Evolutionary conservation across 2,888 invertebrate species (phyloP), one percentile per base, ranked within the genome.

Genomic region (Ophioninae sp.): DNA sequence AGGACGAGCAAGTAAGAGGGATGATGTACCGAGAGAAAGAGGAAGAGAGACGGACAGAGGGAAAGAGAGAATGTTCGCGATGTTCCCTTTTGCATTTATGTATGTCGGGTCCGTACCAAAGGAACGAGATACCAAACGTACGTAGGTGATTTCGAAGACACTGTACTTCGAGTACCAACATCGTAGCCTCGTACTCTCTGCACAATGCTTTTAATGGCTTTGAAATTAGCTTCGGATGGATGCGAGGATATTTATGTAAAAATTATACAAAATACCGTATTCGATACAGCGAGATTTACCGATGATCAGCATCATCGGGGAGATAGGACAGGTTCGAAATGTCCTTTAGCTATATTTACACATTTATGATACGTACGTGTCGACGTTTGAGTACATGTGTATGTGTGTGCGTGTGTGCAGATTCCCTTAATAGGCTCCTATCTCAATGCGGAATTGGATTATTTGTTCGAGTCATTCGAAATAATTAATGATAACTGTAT

Each of bases 381-480:
- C n/a, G n/a, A n/a, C n/a, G n/a, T n/a, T n/a, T n/a, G 30, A 30
- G 23, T 64, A 50, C 41, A 64, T 64, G 50, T 44, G 13, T 20
- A 72, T 13, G 13, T 39, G 65, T 67, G 56, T 39, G 21, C 37
- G 44, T 64, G 37, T 64, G 23, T 50, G 44, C 57, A n/a, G 30
- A 64, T 73, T 61, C 44, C 44, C 70, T 13, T 56, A 37, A 20
- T 62, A 44, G 20, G 37, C 75, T 39, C 30, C 10, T 62, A 67
- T 81, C 67, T 67, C 81, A 75, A 84, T 81, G 81, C 78, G 83
- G 83, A 84, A 84, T 81, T 81, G 81, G 78, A 84, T 84, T 79
- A 81, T 81, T 84, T 81, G 81, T 84, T 70, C 70, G 70, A 81
- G 81, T 81, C 69, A 78, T 78, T 75, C 37, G 70, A 67, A 44